Conservation (phyloP, 2,797 vertebrate genomes). For the Uromys caudimaculatus region DNA sequence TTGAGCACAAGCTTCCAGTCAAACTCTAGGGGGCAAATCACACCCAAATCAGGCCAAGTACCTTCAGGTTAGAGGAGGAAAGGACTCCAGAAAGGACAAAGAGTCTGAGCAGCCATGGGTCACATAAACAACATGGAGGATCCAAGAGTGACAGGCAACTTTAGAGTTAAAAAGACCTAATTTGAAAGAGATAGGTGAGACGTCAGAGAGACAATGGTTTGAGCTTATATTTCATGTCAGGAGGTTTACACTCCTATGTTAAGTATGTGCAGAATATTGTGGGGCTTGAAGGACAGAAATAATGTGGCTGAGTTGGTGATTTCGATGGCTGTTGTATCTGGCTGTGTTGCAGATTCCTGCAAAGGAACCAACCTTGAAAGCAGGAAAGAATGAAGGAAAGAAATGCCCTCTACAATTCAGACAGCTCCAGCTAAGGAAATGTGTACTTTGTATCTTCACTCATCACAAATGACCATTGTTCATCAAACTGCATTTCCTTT, state of each 20-base stretch:
- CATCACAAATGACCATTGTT: not conserved
- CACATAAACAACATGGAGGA: not conserved
- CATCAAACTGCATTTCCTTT: slow-evolving; percentile 64
- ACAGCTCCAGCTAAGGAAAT: not conserved
- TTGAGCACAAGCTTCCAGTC: not conserved
- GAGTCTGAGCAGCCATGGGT: accelerated
- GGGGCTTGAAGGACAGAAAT: not conserved
- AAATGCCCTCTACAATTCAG: not conserved
- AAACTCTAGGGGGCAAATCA: not conserved
- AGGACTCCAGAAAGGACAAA: not conserved
- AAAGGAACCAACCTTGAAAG: not conserved
- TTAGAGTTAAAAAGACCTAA: not conserved
- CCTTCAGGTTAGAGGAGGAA: not conserved
- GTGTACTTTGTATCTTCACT: not conserved
- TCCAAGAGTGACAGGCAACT: not conserved
- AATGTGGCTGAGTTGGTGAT: not conserved
- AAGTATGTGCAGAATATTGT: not conserved
- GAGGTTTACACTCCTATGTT: not conserved
- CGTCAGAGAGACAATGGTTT: not conserved
- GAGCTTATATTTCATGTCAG: not conserved
- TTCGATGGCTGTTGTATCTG: no score
- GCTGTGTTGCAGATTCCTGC: not conserved
- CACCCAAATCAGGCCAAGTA: not conserved
- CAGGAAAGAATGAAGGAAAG: not conserved
- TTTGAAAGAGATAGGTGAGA: not conserved